Conservation (phyloP, 1,140 invertebrate species). For the Pantala flavescens region DNA sequence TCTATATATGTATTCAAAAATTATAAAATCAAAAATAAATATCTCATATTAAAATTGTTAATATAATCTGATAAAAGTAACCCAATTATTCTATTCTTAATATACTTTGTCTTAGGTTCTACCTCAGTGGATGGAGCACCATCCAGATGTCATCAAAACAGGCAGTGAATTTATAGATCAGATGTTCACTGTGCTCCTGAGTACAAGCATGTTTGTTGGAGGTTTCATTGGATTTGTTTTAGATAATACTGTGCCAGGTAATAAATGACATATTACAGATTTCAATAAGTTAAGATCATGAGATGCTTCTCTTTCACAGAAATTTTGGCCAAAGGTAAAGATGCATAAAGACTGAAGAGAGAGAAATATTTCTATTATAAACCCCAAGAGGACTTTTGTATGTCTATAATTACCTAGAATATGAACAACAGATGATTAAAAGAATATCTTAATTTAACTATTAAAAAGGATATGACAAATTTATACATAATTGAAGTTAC, state of each 20-base stretch:
- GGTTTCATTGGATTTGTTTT: slow-evolving; percentile 67
- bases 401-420: no score
- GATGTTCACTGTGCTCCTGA: slow-evolving; percentile 64
- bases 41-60: no score
- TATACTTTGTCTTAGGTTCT: slow-evolving; percentile 42
- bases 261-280: slow-evolving; percentile 20
- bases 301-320: not conserved
- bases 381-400: no score
- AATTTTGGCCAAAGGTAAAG: not conserved
- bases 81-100: no score
- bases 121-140: slow-evolving; percentile 60
- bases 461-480: no score
- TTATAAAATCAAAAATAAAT: no score
- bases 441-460: no score
- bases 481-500: no score
- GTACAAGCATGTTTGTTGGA: slow-evolving; percentile 75
- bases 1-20: no score
- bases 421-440: no score
- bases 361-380: slow-evolving; percentile 6
- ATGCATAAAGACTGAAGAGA: not conserved
- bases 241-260: slow-evolving; percentile 79
- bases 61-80: no score
- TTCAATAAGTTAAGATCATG: not conserved
- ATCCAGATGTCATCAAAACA: slow-evolving; percentile 55
- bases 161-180: slow-evolving; percentile 59